phyloP scores from a whole-genome alignment of 64 coral and sea anemone genomes.

The Stichodactyla helianthus region DNA sequence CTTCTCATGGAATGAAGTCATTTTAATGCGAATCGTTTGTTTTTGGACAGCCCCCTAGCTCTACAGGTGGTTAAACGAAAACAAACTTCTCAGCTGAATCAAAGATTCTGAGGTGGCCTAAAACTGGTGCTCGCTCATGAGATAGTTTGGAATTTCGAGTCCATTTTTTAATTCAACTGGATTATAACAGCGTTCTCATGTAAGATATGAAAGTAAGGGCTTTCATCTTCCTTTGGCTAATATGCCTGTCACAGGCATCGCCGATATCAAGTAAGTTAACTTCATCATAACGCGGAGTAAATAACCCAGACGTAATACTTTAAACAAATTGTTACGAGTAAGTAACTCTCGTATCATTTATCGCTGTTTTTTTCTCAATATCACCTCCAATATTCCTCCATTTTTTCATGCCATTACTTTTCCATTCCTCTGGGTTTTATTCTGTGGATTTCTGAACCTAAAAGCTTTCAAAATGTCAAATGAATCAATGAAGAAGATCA shows the following conservation, averaged over 20 bases:
- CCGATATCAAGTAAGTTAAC: constrained; percentile 62
- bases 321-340: constrained; percentile 17
- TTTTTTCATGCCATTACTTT: background rate
- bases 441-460: background rate
- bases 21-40: constrained; percentile 30
- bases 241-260: constrained; percentile 52
- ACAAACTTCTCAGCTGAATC: constrained; percentile 37
- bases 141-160: constrained; percentile 8
- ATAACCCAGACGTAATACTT: background rate
- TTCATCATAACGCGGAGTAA: background rate
- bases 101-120: constrained; percentile 61
- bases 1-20: constrained; percentile 50
- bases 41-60: constrained; percentile 19
- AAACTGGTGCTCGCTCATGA: constrained; percentile 39
- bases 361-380: constrained; percentile 30
- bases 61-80: constrained; percentile 37
- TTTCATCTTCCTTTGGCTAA: constrained; percentile 43
- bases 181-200: constrained; percentile 35
- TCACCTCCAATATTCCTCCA: background rate
- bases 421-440: background rate
- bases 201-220: constrained; percentile 51
- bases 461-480: background rate
- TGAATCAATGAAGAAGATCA: constrained; percentile 1
- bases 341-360: constrained; percentile 29
- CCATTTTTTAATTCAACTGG: constrained; percentile 20